These are phyloP conservation scores for Trachymyrmex cornetzi DNA, from an alignment of 1,140 invertebrate species.

Conservation along the genomic window DNA sequence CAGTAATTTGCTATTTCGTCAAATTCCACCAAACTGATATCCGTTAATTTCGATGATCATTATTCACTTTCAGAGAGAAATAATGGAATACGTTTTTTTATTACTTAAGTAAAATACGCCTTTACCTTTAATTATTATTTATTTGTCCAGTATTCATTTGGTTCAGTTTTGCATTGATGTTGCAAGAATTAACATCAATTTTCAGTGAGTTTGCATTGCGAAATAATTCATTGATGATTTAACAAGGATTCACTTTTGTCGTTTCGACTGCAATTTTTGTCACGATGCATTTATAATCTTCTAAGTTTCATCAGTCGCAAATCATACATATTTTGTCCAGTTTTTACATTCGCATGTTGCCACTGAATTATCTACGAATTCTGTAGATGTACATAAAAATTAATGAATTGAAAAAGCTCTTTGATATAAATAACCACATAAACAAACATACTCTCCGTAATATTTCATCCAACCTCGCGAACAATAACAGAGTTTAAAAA, in stretches of 20 bases:
- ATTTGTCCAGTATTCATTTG: background rate
- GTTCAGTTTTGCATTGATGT: constrained; percentile 2
- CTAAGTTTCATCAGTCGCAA: background rate
- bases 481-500: constrained; percentile 5
- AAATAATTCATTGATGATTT: background rate
- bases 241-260: background rate
- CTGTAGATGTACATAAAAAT: background rate
- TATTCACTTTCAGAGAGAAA: background rate
- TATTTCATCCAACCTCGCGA: constrained; percentile 4
- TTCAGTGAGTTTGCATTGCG: background rate
- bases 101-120: background rate
- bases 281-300: background rate
- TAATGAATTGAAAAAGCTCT: background rate
- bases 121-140: background rate
- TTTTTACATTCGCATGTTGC: constrained; percentile 15
- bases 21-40: background rate
- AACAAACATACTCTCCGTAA: background rate
- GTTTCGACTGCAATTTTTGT: background rate
- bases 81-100: background rate
- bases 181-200: background rate
- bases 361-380: constrained; percentile 3
- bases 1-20: background rate
- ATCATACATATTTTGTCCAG: background rate
- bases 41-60: background rate
- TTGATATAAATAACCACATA: background rate